phyloP scores from a whole-genome alignment of 2,113 vertebrate species.

The Bungarus multicinctus region DNA sequence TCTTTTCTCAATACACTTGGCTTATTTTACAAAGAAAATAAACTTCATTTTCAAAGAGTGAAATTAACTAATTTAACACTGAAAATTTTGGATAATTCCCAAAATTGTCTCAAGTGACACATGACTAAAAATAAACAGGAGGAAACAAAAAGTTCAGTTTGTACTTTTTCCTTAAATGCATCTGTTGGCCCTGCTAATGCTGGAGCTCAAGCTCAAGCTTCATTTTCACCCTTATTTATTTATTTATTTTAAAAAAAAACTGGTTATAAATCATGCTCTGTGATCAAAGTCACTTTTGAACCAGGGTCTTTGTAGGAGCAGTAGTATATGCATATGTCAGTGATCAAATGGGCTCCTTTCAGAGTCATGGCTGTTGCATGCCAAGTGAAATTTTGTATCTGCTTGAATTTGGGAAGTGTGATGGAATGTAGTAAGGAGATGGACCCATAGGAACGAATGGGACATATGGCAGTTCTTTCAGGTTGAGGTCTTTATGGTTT shows the following conservation, averaged over 20 bases:
- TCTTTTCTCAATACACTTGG: slow-evolving; percentile 12
- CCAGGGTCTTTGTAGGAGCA: background rate
- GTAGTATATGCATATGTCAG: background rate
- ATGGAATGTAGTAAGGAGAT: background rate
- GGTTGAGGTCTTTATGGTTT: background rate
- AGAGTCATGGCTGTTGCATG: background rate
- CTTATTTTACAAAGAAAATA: background rate
- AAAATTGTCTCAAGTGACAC: background rate
- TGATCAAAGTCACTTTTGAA: background rate
- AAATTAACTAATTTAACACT: slow-evolving; percentile 25
- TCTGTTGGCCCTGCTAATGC: background rate
- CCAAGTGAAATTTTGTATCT: background rate
- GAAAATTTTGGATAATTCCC: slow-evolving; percentile 13
- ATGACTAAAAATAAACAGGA: background rate
- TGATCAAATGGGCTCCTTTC: background rate
- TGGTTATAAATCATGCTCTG: background rate
- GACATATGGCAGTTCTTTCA: background rate
- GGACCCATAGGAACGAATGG: background rate
- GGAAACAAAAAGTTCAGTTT: background rate
- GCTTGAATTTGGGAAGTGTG: background rate
- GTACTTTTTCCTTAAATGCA: background rate
- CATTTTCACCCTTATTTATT: background rate
- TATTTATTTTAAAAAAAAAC: background rate
- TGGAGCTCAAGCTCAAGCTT: background rate
- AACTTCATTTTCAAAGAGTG: slow-evolving; percentile 9